A percentile compares a stretch with the other conserved stretches of the same genome.
phyloP scores from a whole-genome alignment of 2,888 invertebrate genomes.

The Brenthis ino region DNA sequence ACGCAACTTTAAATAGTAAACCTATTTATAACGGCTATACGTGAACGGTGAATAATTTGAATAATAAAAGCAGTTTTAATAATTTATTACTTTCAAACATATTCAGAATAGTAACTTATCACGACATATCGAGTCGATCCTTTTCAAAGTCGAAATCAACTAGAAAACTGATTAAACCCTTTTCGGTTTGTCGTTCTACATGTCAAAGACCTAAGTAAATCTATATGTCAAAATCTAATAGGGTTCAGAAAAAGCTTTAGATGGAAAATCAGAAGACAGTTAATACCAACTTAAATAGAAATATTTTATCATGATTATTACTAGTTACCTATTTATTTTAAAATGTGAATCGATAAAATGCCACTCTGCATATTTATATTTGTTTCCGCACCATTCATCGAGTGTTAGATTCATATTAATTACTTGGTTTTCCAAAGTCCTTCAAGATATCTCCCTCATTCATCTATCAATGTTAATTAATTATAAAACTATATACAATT shows the following conservation, averaged over 20 bases:
- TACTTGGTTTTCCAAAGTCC: too few relatives aligned
- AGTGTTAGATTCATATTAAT: too few relatives aligned
- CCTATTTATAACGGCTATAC: background rate
- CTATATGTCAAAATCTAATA: slow-evolving; percentile 7
- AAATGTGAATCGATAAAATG: too few relatives aligned
- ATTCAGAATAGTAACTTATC: slow-evolving; percentile 20
- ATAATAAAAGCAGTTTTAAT: background rate
- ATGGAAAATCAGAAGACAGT: slow-evolving; percentile 4
- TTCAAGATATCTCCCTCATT: too few relatives aligned
- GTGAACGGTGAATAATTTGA: background rate
- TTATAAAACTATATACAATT: too few relatives aligned
- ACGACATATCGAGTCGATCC: slow-evolving; percentile 28
- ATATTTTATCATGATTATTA: too few relatives aligned
- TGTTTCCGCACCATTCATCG: too few relatives aligned
- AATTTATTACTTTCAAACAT: slow-evolving; percentile 16
- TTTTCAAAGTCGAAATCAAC: slow-evolving; percentile 31
- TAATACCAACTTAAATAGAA: too few relatives aligned
- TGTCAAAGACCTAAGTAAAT: background rate
- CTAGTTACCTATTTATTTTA: too few relatives aligned
- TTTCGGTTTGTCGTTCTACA: slow-evolving; percentile 30
- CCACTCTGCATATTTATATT: too few relatives aligned
- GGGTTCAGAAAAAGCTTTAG: background rate
- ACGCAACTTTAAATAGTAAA: too few relatives aligned
- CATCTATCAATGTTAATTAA: too few relatives aligned
- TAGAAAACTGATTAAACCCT: slow-evolving; percentile 35